Evolutionary conservation across 2,113 vertebrate species (phyloP).

Genomic region (Trematomus loennbergii): DNA sequence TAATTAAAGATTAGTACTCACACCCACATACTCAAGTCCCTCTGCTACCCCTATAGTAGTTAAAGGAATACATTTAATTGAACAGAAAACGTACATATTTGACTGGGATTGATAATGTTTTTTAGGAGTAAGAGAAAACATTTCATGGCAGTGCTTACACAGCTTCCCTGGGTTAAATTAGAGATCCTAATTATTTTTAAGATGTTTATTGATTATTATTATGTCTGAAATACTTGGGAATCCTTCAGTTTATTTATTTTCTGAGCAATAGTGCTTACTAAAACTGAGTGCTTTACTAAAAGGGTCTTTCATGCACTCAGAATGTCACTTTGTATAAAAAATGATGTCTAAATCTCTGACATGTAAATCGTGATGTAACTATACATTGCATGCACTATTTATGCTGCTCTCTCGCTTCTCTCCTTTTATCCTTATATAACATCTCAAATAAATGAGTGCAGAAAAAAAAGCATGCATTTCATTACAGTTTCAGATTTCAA

Average conservation of each 20-base stretch:
- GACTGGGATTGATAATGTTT: not conserved
- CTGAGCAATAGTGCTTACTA: not conserved
- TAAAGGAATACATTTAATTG: not conserved
- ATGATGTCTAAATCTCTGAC: not conserved
- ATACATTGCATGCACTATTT: slow-evolving; percentile 29
- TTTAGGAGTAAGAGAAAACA: not conserved
- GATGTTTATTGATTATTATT: not conserved
- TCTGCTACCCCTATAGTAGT: not conserved
- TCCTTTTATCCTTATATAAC: not conserved
- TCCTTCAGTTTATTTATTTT: not conserved
- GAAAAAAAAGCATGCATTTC: not conserved
- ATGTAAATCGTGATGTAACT: slow-evolving; percentile 20
- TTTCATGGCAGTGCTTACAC: not conserved
- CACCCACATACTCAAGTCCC: not conserved
- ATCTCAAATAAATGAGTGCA: slow-evolving; percentile 21
- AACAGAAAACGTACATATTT: not conserved
- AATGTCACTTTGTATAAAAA: slow-evolving; percentile 3
- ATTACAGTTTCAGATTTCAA: not conserved
- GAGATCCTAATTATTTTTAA: not conserved
- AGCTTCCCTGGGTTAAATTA: slow-evolving; percentile 13
- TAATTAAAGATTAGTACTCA: not conserved
- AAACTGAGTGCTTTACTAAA: not conserved
- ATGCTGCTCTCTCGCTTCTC: not conserved
- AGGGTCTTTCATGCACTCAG: not conserved
- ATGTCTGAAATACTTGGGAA: not conserved